phyloP scores from a whole-genome alignment of 2,113 vertebrate species.

The Rhynchomys soricoides region DNA sequence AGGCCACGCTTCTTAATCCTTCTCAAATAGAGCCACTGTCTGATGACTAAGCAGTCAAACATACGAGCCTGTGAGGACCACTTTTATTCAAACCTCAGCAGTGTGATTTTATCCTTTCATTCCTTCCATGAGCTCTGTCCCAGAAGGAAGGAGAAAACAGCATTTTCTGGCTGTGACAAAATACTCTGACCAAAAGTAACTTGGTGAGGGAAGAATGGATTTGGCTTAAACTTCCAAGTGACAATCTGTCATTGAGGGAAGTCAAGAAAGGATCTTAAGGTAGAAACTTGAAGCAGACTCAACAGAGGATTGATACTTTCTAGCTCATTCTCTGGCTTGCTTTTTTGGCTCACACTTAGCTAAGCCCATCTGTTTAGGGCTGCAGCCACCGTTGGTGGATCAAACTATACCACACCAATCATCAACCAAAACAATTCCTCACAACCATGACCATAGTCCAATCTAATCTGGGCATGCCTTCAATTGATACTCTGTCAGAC shows the following conservation, averaged over 20 bases:
- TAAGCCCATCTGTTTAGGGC: not conserved
- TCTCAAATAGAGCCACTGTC: not conserved
- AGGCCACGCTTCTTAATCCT: not conserved
- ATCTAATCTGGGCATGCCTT: not conserved
- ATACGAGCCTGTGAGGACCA: not conserved
- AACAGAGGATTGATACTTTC: not conserved
- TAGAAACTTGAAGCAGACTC: not conserved
- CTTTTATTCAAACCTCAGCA: not conserved
- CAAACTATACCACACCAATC: not conserved
- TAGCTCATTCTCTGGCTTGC: not conserved
- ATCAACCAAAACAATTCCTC: not conserved
- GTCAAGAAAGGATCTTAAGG: not conserved
- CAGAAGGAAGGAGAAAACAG: not conserved
- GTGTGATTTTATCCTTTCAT: not conserved
- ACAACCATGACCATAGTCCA: not conserved
- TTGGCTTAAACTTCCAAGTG: not conserved
- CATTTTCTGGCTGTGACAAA: not conserved
- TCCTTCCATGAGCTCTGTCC: rapidly evolving
- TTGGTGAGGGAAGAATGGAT: not conserved
- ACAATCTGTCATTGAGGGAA: not conserved
- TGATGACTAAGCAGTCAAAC: not conserved
- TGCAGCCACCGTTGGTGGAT: no score
- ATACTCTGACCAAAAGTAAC: not conserved
- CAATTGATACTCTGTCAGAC: not conserved
- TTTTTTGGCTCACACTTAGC: not conserved